Evolutionary conservation across 2,888 invertebrate genomes (phyloP).

Genomic region (Drosophila helvetica): DNA sequence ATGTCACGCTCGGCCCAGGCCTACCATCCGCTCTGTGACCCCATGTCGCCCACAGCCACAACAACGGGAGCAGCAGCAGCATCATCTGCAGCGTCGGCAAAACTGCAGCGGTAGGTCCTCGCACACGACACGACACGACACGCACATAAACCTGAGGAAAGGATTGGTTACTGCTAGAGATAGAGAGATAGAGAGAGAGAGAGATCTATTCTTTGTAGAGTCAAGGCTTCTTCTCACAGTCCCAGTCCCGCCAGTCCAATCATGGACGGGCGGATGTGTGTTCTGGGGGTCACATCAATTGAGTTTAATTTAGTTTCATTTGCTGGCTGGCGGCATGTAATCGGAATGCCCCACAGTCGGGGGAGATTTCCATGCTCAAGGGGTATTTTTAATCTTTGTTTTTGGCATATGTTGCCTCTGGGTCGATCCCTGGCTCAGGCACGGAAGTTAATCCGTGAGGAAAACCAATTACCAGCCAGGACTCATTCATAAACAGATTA

Average conservation of each 20-base stretch:
- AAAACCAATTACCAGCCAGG: slow-evolving; percentile 30
- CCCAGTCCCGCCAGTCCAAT: not conserved
- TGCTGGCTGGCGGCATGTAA: slow-evolving; percentile 30
- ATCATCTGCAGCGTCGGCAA: slow-evolving; percentile 84
- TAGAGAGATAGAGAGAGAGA: not conserved
- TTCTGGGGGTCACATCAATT: slow-evolving; percentile 83
- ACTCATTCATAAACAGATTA: slow-evolving; percentile 45
- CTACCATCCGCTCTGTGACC: slow-evolving; percentile 92
- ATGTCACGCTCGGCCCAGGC: slow-evolving; percentile 95
- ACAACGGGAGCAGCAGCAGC: slow-evolving; percentile 82
- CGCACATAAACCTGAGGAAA: slow-evolving; percentile 1
- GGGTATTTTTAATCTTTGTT: slow-evolving; percentile 16
- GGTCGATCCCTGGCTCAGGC: not conserved
- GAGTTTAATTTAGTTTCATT: slow-evolving; percentile 81
- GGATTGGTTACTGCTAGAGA: slow-evolving; percentile 39
- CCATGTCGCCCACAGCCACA: slow-evolving; percentile 56
- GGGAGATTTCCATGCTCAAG: slow-evolving; percentile 23
- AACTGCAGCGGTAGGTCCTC: slow-evolving; percentile 86
- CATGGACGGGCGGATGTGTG: slow-evolving; percentile 49
- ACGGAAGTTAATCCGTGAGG: slow-evolving; percentile 36
- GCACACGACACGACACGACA: slow-evolving; percentile 2
- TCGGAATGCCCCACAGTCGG: slow-evolving; percentile 7
- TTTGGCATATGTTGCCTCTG: slow-evolving; percentile 17
- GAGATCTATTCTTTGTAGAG: no score
- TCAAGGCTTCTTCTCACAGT: not conserved